Conservation (phyloP, 1,140 invertebrate species). For the Aphidius gifuensis region DNA sequence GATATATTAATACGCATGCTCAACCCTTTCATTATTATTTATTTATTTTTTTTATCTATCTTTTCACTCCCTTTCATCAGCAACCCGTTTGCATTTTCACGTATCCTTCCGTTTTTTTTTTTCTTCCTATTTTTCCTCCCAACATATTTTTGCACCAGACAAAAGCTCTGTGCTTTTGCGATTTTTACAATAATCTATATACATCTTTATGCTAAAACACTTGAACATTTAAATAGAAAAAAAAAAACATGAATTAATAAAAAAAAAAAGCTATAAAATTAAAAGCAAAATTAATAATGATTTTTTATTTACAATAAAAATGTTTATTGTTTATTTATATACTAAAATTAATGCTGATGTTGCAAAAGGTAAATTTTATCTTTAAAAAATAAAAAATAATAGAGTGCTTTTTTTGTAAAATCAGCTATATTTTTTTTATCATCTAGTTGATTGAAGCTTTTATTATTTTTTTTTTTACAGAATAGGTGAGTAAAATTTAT, state of each 20-base stretch:
- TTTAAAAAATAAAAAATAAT: no score
- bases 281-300: no score
- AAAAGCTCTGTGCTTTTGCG: conserved; percentile 5
- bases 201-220: not conserved
- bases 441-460: conserved; percentile 1
- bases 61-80: not conserved
- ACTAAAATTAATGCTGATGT: not conserved
- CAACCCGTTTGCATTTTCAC: not conserved
- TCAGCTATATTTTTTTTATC: not conserved
- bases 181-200: not conserved
- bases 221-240: not conserved
- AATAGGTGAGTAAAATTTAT: not conserved
- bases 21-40: conserved; percentile 25
- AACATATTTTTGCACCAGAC: conserved; percentile 7
- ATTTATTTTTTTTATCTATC: not conserved
- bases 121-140: conserved; percentile 6
- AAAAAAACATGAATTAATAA: no score
- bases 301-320: no score
- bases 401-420: no score
- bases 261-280: no score
- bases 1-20: conserved; percentile 39
- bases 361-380: not conserved
- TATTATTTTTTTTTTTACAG: not conserved
- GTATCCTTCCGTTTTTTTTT: not conserved
- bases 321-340: no score